Conservation (phyloP, 2,113 vertebrate genomes). For the Melanerpes formicivorus region DNA sequence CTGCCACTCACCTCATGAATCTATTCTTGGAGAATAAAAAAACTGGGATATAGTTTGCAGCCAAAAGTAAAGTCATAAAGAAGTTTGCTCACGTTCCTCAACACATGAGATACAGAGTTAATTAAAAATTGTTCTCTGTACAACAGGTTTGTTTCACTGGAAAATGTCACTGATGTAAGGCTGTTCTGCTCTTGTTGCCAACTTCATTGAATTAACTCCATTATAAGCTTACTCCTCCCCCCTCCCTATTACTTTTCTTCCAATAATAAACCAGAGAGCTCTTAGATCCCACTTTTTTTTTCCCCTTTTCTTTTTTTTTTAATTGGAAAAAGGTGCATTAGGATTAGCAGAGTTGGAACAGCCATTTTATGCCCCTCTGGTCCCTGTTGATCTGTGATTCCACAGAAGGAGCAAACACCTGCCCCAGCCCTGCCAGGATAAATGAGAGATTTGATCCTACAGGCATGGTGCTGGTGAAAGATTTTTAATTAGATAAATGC, state of each 20-base stretch:
- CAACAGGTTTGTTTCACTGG: slow-evolving; percentile 73
- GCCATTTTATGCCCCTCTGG: background rate
- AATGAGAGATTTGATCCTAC: slow-evolving; percentile 57
- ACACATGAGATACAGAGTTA: slow-evolving; percentile 77
- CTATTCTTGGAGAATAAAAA: slow-evolving; percentile 77
- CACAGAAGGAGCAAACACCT: background rate
- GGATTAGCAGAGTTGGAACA: slow-evolving; percentile 3
- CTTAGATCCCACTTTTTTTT: background rate
- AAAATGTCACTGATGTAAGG: slow-evolving; percentile 76
- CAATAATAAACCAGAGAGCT: slow-evolving; percentile 43
- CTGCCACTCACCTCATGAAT: slow-evolving; percentile 66
- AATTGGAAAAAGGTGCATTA: slow-evolving; percentile 39
- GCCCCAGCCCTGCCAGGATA: background rate
- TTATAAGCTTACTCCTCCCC: slow-evolving; percentile 52
- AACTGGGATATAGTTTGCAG: slow-evolving; percentile 69
- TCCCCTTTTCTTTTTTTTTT: no score
- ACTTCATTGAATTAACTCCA: slow-evolving; percentile 60
- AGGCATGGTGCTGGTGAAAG: slow-evolving; percentile 44
- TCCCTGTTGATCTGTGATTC: slow-evolving; percentile 1
- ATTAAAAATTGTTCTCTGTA: slow-evolving; percentile 79
- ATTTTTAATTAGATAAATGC: slow-evolving; percentile 76
- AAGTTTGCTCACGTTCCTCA: slow-evolving; percentile 76
- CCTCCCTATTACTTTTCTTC: slow-evolving; percentile 50
- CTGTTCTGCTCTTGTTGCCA: slow-evolving; percentile 61
- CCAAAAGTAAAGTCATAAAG: slow-evolving; percentile 71